Evolutionary conservation across 1,140 invertebrate species (phyloP).

Genomic region (Drosophila pallidifrons): DNA sequence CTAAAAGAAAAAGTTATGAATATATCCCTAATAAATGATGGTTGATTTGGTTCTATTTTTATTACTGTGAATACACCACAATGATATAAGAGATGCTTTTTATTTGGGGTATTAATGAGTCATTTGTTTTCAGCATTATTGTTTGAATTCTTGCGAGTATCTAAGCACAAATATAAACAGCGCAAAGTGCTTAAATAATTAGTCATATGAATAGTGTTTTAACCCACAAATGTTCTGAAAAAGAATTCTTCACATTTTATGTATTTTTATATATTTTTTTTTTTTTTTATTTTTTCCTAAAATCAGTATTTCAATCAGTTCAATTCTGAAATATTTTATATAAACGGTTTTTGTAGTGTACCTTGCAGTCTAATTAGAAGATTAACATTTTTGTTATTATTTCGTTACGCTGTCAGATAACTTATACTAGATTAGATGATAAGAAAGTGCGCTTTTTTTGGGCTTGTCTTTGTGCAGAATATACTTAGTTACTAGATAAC

Average conservation of each 20-base stretch:
- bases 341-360: neutral
- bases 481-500: slow-evolving; percentile 19
- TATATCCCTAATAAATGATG: no score
- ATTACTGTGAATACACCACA: no score
- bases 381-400: neutral
- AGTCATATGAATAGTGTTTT: neutral
- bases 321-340: no score
- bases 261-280: no score
- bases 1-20: no score
- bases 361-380: neutral
- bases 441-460: slow-evolving; percentile 6
- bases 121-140: neutral
- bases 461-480: slow-evolving; percentile 4
- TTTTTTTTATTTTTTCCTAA: no score
- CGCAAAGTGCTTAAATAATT: slow-evolving; percentile 8
- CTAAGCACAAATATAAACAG: neutral
- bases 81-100: no score
- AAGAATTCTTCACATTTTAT: neutral
- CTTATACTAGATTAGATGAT: slow-evolving; percentile 27
- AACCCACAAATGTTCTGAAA: neutral
- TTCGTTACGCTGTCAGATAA: slow-evolving; percentile 8
- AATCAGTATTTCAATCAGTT: no score
- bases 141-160: neutral
- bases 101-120: neutral
- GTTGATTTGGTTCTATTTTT: no score